A percentile compares a stretch with the other conserved stretches of the same genome.
These are phyloP conservation scores for Limnodromus scolopaceus DNA, from an alignment of 2,797 vertebrate species.

Conservation along the genomic window DNA sequence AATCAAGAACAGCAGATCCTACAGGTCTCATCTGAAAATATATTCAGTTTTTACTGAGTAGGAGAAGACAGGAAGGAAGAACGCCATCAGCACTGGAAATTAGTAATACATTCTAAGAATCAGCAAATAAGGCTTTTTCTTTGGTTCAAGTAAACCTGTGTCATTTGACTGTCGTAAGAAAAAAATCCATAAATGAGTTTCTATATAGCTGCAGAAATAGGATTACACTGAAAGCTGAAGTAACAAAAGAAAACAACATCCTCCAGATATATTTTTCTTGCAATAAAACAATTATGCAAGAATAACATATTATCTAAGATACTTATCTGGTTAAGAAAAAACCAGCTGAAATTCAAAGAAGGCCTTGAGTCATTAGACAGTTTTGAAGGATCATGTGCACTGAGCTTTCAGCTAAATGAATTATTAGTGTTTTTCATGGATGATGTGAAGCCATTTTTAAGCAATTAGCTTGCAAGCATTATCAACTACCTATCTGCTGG, in stretches of 20 bases:
- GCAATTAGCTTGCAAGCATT: slow-evolving; percentile 15
- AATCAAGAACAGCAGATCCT: not conserved
- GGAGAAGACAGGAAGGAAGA: not conserved
- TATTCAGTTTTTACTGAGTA: not conserved
- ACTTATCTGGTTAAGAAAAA: not conserved
- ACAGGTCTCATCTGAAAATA: not conserved
- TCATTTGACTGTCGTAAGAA: not conserved
- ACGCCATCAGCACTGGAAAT: not conserved
- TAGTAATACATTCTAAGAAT: not conserved
- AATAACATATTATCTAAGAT: slow-evolving; percentile 3
- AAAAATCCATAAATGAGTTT: not conserved
- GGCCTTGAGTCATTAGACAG: not conserved
- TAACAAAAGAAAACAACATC: slow-evolving; percentile 20
- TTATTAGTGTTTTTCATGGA: not conserved
- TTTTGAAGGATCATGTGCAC: not conserved
- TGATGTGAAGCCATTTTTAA: not conserved
- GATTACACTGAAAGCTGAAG: slow-evolving; percentile 15
- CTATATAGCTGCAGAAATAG: not conserved
- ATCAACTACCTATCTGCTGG: not conserved
- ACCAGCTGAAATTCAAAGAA: not conserved
- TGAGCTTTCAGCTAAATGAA: not conserved
- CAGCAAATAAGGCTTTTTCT: not conserved
- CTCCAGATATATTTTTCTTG: not conserved
- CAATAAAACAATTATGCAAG: slow-evolving; percentile 16
- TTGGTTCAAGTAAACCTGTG: not conserved